Percentiles rank a stretch among this genome's conserved stretches.
phyloP scores from a whole-genome alignment of 2,113 vertebrate genomes.

The Grus americana region DNA sequence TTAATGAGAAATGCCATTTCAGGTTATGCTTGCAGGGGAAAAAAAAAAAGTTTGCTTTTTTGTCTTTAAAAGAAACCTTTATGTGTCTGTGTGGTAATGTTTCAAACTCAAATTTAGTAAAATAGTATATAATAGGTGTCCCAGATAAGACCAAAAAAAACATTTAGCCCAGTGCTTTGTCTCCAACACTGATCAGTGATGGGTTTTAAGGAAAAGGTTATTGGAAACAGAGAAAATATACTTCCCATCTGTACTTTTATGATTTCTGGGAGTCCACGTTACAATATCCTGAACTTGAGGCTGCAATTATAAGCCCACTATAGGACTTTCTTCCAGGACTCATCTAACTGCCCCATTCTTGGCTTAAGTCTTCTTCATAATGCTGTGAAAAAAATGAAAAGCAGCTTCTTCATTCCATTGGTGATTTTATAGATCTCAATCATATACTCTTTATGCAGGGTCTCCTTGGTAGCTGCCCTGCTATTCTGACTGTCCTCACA shows the following conservation, averaged over 20 bases:
- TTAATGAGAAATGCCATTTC: not conserved
- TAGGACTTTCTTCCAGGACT: not conserved
- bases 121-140: not conserved
- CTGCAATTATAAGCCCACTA: not conserved
- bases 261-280: not conserved
- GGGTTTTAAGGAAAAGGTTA: not conserved
- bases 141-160: not conserved
- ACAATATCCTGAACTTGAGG: not conserved
- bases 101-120: not conserved
- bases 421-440: not conserved
- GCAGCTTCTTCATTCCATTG: not conserved
- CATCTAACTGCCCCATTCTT: not conserved
- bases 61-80: not conserved
- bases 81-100: not conserved
- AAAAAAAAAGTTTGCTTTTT: not conserved
- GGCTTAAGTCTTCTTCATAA: not conserved
- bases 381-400: not conserved
- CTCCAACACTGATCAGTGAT: rapidly evolving
- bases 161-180: not conserved
- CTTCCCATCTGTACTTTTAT: not conserved
- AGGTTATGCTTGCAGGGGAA: not conserved
- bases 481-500: not conserved
- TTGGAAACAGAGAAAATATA: not conserved
- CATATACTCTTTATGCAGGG: not conserved
- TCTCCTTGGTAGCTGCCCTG: rapidly evolving